These are phyloP conservation scores for Brachionus rubens DNA, from an alignment of 1,140 invertebrate genomes.

Conservation along the genomic window DNA sequence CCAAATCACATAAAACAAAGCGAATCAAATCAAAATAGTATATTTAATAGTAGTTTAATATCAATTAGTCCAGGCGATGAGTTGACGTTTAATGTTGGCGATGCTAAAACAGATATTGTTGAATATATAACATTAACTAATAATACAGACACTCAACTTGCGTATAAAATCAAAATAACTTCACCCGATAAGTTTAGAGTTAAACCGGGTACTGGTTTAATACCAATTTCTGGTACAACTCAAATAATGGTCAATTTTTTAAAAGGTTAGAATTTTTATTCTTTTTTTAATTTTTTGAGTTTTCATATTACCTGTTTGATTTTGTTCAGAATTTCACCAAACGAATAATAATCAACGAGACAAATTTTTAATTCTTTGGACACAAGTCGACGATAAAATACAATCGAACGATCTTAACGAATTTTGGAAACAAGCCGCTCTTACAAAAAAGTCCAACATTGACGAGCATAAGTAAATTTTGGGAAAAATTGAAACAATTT, in stretches of 20 bases:
- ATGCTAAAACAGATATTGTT: slow-evolving; percentile 5
- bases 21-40: background rate
- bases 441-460: slow-evolving; percentile 21
- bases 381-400: slow-evolving; percentile 3
- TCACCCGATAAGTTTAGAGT: slow-evolving; percentile 45
- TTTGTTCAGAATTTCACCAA: background rate
- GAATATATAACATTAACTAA: slow-evolving; percentile 30
- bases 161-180: slow-evolving; percentile 45
- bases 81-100: slow-evolving; percentile 1
- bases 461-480: slow-evolving; percentile 43
- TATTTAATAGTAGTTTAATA: background rate
- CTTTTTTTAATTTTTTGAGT: too few species aligned
- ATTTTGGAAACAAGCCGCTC: slow-evolving; percentile 38
- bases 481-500: background rate
- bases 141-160: background rate
- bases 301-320: too few species aligned
- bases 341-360: slow-evolving; percentile 2
- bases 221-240: background rate
- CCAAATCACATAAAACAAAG: background rate
- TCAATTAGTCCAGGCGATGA: slow-evolving; percentile 33
- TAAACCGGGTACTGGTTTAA: slow-evolving; percentile 30
- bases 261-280: too few species aligned
- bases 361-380: slow-evolving; percentile 46
- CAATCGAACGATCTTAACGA: background rate
- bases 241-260: slow-evolving; percentile 39